Percentiles rank a stretch among this genome's conserved stretches.
Evolutionary conservation across 2,113 vertebrate species (phyloP).

Genomic region (Casuarius casuarius): DNA sequence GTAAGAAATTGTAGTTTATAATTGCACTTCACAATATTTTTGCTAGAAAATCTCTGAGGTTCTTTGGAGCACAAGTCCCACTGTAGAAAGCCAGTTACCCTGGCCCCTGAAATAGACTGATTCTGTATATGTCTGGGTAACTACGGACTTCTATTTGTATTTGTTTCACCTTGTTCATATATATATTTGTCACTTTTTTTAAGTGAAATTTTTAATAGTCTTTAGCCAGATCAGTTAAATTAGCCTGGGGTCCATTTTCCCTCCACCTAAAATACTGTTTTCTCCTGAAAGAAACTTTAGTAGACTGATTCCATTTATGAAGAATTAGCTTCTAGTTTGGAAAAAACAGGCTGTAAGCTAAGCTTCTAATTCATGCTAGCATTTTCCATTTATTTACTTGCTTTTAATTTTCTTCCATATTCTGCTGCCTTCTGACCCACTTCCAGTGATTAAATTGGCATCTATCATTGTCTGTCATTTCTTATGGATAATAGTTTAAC

Average conservation of each 20-base stretch:
- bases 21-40: background rate
- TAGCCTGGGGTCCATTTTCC: background rate
- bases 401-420: background rate
- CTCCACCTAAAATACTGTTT: background rate
- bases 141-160: background rate
- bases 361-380: background rate
- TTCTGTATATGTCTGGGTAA: background rate
- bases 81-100: background rate
- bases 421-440: background rate
- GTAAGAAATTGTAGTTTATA: slow-evolving; percentile 31
- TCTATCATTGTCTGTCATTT: background rate
- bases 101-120: background rate
- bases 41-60: background rate
- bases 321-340: background rate
- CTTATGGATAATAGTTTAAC: background rate
- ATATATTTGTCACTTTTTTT: background rate
- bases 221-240: background rate
- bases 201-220: background rate
- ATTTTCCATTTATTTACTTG: background rate
- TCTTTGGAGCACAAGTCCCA: background rate
- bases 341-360: background rate
- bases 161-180: background rate
- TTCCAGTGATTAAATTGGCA: background rate
- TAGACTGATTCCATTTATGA: background rate
- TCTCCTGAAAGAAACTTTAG: background rate